Evolutionary conservation across 2,797 vertebrate species (phyloP).

Genomic region (Onychomys leucogaster): DNA sequence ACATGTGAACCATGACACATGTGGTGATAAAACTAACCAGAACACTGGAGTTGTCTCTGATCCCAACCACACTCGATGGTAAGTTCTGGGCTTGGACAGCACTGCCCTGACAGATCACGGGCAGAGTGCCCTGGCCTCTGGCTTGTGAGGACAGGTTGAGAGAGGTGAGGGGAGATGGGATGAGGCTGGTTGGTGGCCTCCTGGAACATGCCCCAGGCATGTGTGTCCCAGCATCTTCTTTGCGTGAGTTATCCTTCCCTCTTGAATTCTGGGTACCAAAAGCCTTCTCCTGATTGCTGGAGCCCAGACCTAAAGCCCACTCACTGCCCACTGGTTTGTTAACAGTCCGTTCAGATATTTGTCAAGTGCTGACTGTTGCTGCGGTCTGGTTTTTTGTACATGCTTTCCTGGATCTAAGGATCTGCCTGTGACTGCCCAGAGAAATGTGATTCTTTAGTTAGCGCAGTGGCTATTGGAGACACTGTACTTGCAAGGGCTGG

Average conservation of each 20-base stretch:
- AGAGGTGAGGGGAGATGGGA: not conserved
- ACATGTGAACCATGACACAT: accelerated
- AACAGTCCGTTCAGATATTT: not conserved
- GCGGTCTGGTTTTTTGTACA: not conserved
- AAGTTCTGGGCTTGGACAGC: not conserved
- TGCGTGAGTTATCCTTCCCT: not conserved
- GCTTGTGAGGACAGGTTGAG: not conserved
- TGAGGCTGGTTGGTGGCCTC: too few relatives aligned
- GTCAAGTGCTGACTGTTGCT: not conserved
- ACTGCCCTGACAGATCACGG: not conserved
- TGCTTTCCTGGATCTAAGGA: not conserved
- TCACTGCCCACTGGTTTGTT: not conserved
- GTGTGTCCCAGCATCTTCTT: accelerated
- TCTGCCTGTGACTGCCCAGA: not conserved
- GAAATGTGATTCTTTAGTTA: not conserved
- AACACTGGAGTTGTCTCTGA: not conserved
- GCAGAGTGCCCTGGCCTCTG: not conserved
- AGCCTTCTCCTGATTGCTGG: not conserved
- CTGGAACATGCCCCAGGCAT: accelerated
- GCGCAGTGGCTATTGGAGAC: not conserved
- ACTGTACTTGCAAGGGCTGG: not conserved
- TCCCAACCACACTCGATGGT: not conserved
- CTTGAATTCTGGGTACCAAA: not conserved
- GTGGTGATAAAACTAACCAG: not conserved
- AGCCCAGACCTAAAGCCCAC: not conserved